Evolutionary conservation across 2,888 invertebrate genomes (phyloP), one percentile per base, ranked within the genome.

Genomic region (Drosophila cracens): DNA sequence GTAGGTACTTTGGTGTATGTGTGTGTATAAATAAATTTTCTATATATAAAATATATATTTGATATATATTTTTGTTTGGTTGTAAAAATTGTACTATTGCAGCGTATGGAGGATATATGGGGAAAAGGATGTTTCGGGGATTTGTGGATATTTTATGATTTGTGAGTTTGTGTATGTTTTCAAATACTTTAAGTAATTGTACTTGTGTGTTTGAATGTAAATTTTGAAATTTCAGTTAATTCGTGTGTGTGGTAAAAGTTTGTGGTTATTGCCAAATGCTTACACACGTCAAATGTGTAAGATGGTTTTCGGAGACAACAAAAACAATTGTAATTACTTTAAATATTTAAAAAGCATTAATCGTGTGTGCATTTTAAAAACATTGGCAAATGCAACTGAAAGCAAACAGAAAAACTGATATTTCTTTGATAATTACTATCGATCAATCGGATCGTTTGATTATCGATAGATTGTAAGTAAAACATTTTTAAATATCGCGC

Each of bases 81-180:
- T 86, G 82, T 87, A 87, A 91, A 92, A 92, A 82, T 92, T 93
- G 93, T 92, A 92, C 92, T 92, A 92, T 92, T 92, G 92, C 92
- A 92, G 92, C 92, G 92, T 93, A 88, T 92, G 92, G 92, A 92
- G 92, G 92, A 92, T 66, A 60, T 82, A 70, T 62, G 70, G 84
- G 79, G 58, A 38, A 69, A 53, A 67, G 70, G 65, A 73, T 67
- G n/a, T 6, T 48, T 54, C 6, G 31, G 29, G 43, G 31, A 40
- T 49, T 1, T 16, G 40, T 49, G 67, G 54, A 33, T 71, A 31
- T 59, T n/a, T 61, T 48, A 54, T 62, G 48, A 56, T 33, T 46
- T 46, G 46, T 71, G 61, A 65, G 66, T 74, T 18, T 79, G 16
- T 46, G 64, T 81, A 74, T 89, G 81, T 91, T 89, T 90, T 89